phyloP scores from a whole-genome alignment of 2,797 vertebrate genomes.

The Etheostoma nigrum region DNA sequence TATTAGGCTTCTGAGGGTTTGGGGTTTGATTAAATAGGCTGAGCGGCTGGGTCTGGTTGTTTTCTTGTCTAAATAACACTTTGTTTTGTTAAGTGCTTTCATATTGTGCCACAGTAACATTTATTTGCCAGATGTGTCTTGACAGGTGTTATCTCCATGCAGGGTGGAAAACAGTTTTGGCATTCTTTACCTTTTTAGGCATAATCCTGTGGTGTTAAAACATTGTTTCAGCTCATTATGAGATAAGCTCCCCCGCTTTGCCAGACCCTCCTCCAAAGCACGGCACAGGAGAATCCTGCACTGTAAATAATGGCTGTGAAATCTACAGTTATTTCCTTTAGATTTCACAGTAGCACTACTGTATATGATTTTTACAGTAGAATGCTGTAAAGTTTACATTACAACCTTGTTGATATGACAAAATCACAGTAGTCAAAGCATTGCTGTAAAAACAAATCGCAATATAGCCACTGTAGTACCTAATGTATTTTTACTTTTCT shows the following conservation, averaged over 20 bases:
- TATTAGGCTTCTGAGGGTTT: slow-evolving; percentile 84
- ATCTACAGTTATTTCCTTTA: too few species aligned
- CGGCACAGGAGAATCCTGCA: too few species aligned
- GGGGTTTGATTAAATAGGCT: slow-evolving; percentile 82
- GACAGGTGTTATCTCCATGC: slow-evolving; percentile 54
- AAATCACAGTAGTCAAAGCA: too few species aligned
- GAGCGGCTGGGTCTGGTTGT: slow-evolving; percentile 64
- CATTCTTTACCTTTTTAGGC: slow-evolving; percentile 33
- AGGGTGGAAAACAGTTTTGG: slow-evolving; percentile 24
- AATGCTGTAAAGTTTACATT: too few species aligned
- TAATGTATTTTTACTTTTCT: too few species aligned
- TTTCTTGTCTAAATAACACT: slow-evolving; percentile 77
- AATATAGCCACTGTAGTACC: too few species aligned
- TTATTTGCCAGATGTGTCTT: slow-evolving; percentile 66
- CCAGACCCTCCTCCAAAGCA: too few species aligned
- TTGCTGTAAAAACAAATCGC: too few species aligned
- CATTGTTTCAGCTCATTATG: slow-evolving; percentile 28
- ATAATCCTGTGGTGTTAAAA: slow-evolving; percentile 21
- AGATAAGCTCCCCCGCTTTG: not conserved
- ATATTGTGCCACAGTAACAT: slow-evolving; percentile 75
- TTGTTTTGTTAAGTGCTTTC: slow-evolving; percentile 72
- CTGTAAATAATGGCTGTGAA: too few species aligned
- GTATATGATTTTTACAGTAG: too few species aligned
- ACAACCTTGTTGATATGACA: too few species aligned
- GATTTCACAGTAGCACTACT: too few species aligned